Evolutionary conservation across 2,113 vertebrate species (phyloP), one percentile per base, ranked within the genome.

Genomic region (Himantopus leucocephalus): DNA sequence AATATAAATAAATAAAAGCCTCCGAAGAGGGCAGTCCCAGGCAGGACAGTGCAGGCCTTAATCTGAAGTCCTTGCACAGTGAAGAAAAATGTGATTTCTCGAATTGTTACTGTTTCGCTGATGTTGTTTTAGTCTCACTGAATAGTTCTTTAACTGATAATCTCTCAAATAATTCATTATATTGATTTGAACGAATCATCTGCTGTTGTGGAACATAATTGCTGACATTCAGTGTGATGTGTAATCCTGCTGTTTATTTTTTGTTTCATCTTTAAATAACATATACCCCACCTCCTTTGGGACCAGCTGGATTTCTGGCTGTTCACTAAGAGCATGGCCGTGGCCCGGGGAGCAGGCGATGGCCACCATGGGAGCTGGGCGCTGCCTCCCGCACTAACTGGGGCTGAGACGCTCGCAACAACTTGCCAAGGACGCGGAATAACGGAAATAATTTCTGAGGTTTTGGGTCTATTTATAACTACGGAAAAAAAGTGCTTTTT

Each of bases 391-490:
- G 35, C 55, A 12, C 34, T 7, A 27, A 7, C 19, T 24, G 26
- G 50, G 45, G 32, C 56, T 6, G 2, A 91, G 73, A 20, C 3
- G 1, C 30, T 58, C 66, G 29, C 47, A 12, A 29, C 62, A 45
- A 20, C 75, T 91, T 29, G 35, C 72, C 86, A 75, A 64, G 70
- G 94, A 60, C 0, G 1, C 13, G 21, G 76, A 60, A 56, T 48
- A 92, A 56, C 4, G 3, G 85, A 90, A 94, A 91, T 76, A 52
- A 73, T 89, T 91, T 37, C 83, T 2, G 24, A 79, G 80, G 29
- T 78, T 92, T 96, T 60, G 30, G 24, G 58, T 45, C 70, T 97
- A 91, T 96, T 95, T 95, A 85, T 95, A 95, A 48, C 43, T 16
- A 13, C 4, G 4, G 70, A 79, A 55, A 55, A 52, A 92, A 77